Conservation (phyloP, 2,888 invertebrate genomes). For the Anticlea derivata region DNA sequence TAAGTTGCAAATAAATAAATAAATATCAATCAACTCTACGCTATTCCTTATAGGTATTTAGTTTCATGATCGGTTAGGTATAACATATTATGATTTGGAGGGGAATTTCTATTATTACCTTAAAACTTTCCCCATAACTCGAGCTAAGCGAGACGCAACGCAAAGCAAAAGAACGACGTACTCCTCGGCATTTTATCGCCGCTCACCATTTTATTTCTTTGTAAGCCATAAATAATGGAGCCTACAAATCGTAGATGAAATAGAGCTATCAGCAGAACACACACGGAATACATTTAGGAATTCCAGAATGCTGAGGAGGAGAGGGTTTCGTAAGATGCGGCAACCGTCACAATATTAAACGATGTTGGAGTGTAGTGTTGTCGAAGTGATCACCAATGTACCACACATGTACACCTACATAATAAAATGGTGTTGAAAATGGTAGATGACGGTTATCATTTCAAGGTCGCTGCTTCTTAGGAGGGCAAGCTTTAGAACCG, state of each 20-base stretch:
- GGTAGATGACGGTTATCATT: too few relatives aligned
- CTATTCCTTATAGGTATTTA: too few relatives aligned
- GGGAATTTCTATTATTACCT: too few relatives aligned
- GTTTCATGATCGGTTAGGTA: too few relatives aligned
- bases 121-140: too few relatives aligned
- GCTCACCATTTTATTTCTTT: background rate
- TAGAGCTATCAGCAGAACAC: constrained; percentile 1
- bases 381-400: background rate
- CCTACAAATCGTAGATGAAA: constrained; percentile 3
- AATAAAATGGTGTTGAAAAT: too few relatives aligned
- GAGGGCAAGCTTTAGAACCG: background rate
- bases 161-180: background rate
- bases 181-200: background rate
- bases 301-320: background rate
- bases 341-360: background rate
- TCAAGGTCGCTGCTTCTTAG: background rate
- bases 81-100: too few relatives aligned
- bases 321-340: background rate
- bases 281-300: background rate
- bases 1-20: too few relatives aligned
- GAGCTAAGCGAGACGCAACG: background rate
- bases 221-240: background rate
- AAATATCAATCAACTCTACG: too few relatives aligned
- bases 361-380: background rate
- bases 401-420: too few relatives aligned